Evolutionary conservation across 1,140 invertebrate genomes (phyloP).

Genomic region (Aphis craccivora): DNA sequence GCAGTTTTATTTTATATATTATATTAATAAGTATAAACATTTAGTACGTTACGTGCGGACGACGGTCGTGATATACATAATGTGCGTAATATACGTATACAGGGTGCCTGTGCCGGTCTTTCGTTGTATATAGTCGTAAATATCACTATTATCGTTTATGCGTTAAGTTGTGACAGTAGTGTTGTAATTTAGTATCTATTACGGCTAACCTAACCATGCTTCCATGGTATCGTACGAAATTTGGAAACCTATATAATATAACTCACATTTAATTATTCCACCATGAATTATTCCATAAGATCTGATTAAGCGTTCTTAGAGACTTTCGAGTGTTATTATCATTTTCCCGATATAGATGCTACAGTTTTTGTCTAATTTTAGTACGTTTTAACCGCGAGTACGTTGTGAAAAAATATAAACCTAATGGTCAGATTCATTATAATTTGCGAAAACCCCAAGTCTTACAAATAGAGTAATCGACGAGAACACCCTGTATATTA

Average conservation of each 20-base stretch:
- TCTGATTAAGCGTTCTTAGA: neutral
- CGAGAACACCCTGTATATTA: neutral
- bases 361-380: neutral
- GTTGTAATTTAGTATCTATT: neutral
- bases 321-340: neutral
- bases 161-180: neutral
- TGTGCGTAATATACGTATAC: neutral
- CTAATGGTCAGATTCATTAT: neutral
- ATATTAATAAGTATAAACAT: neutral
- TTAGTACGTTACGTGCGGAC: neutral
- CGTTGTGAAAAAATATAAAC: neutral
- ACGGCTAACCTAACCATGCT: neutral
- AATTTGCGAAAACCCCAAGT: neutral
- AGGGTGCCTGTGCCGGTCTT: neutral
- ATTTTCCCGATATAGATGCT: neutral
- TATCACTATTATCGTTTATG: neutral
- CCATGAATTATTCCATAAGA: neutral
- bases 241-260: neutral
- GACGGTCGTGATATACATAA: slow-evolving; percentile 26
- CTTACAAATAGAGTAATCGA: neutral
- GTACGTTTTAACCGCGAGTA: neutral
- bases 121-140: neutral
- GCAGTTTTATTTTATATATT: neutral
- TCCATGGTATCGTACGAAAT: neutral
- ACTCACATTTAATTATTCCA: neutral